These are phyloP conservation scores for Diabrotica balteata DNA, from an alignment of 2,888 invertebrate genomes.

Conservation along the genomic window DNA sequence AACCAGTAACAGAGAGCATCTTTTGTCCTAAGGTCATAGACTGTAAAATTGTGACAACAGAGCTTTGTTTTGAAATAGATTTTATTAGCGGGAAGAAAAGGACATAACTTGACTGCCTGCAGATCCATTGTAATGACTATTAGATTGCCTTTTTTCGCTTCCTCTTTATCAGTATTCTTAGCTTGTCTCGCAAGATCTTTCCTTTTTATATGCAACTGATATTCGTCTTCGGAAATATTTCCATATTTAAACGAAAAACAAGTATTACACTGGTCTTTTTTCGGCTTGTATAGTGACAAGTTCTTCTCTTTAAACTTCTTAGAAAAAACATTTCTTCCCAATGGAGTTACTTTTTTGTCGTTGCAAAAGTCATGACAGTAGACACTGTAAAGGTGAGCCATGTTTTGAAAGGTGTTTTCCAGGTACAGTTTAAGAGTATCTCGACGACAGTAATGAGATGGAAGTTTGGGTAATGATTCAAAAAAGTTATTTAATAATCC, in stretches of 20 bases:
- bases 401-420: too few species aligned
- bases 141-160: background rate
- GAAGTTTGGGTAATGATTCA: background rate
- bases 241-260: background rate
- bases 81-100: background rate
- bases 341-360: too few species aligned
- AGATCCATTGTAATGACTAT: background rate
- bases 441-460: background rate
- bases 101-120: background rate
- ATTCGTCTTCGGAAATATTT: background rate
- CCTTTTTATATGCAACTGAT: background rate
- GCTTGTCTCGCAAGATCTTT: background rate
- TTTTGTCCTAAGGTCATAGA: background rate
- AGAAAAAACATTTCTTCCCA: too few species aligned
- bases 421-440: too few species aligned
- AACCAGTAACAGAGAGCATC: conserved; percentile 40
- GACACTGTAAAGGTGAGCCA: background rate
- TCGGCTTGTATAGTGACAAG: too few species aligned
- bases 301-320: too few species aligned
- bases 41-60: background rate
- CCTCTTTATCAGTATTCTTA: background rate
- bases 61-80: background rate
- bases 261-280: background rate
- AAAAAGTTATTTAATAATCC: too few species aligned
- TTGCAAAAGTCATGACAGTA: background rate